Evolutionary conservation across 2,888 invertebrate genomes (phyloP), one percentile per base, ranked within the genome.

Genomic region (Boloria selene): DNA sequence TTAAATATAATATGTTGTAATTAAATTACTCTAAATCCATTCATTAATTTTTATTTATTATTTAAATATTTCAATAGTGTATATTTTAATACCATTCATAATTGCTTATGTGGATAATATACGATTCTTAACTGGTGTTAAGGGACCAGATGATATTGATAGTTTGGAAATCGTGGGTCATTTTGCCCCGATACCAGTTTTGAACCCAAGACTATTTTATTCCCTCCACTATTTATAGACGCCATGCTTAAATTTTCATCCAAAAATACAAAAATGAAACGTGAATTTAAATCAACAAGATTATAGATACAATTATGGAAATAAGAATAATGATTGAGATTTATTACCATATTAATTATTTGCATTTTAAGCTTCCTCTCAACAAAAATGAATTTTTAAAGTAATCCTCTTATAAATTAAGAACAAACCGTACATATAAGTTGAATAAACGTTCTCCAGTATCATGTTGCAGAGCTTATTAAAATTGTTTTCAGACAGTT

Each of bases 141-240:
- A 73, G 86, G 88, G 89, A 88, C 87, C 88, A 89, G 83, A 79
- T 72, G 78, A 79, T 83, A 77, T 77, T 70, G 70, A 76, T 81
- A 81, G 79, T 82, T 75, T 61, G 61, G 26, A 49, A 55, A 38
- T 61, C 55, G 64, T 50, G 65, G 56, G 42, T 67, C 61, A 61
- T 64, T 66, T 68, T 58, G 66, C 60, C 68, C 66, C 64, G 56
- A 71, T 69, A 73, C 65, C 71, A 74, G 79, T 79, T 80, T 80
- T 78, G 78, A 84, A 84, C 74, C 76, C 84, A 86, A 86, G 86
- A 88, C 84, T 88, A 84, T 82, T 78, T 82, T 79, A 88, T 83
- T 86, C 88, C 89, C 88, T 89, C 89, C 89, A 90, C 84, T 90
- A 86, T 77, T 73, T 81, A 79, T 86, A 87, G 77, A 84, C 61